Evolutionary conservation across 2,113 vertebrate species (phyloP).

Genomic region (Stegastes partitus): DNA sequence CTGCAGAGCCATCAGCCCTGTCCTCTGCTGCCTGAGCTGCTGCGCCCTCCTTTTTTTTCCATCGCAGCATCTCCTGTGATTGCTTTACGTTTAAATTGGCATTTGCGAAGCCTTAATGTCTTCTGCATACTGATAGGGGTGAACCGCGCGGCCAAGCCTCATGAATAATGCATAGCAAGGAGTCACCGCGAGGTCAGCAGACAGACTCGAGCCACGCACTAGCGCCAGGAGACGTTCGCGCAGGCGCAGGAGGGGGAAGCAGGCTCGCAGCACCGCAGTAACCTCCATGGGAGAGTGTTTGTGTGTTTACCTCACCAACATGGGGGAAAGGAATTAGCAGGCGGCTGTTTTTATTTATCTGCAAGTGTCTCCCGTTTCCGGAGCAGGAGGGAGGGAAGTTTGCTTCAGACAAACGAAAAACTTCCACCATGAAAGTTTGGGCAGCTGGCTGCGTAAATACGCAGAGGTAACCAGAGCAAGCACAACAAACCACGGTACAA

Average conservation of each 20-base stretch:
- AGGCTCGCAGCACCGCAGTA: not conserved
- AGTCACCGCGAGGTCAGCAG: slow-evolving; percentile 97
- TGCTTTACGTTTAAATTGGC: slow-evolving; percentile 89
- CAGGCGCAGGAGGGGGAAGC: not conserved
- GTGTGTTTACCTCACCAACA: slow-evolving; percentile 56
- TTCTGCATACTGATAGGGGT: slow-evolving; percentile 93
- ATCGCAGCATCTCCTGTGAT: slow-evolving; percentile 43
- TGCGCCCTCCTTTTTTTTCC: not conserved
- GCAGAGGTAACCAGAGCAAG: too few species aligned
- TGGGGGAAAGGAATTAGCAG: slow-evolving; percentile 42
- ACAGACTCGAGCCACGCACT: slow-evolving; percentile 81
- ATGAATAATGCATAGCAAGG: slow-evolving; percentile 95
- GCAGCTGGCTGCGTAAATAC: slow-evolving; percentile 10
- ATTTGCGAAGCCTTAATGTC: slow-evolving; percentile 91
- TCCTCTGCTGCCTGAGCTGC: not conserved
- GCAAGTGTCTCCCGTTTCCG: slow-evolving; percentile 52
- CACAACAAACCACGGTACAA: too few species aligned
- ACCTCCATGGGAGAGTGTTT: not conserved
- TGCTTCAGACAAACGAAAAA: slow-evolving; percentile 47
- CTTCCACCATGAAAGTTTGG: slow-evolving; percentile 31
- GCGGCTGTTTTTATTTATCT: slow-evolving; percentile 65
- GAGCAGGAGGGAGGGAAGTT: slow-evolving; percentile 34
- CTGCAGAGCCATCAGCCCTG: not conserved
- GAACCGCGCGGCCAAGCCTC: slow-evolving; percentile 88
- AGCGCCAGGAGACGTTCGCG: slow-evolving; percentile 40